phyloP scores from a whole-genome alignment of 2,797 vertebrate genomes.

The Acridotheres tristis region DNA sequence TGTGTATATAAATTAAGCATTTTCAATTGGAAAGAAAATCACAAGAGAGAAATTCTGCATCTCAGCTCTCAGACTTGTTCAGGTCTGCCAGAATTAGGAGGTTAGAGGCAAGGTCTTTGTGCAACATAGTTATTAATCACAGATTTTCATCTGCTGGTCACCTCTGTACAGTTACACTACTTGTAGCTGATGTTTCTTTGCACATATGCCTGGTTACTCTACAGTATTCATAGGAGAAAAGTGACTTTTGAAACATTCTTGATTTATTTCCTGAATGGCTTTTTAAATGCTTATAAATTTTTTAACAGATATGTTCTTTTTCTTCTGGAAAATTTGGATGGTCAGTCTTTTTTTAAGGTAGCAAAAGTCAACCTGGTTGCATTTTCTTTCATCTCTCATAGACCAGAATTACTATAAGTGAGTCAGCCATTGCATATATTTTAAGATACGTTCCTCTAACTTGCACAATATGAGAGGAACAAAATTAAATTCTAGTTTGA shows the following conservation, averaged over 20 bases:
- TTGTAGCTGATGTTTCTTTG: background rate
- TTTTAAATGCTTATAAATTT: background rate
- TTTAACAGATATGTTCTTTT: background rate
- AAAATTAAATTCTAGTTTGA: background rate
- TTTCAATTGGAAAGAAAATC: background rate
- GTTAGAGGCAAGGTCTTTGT: background rate
- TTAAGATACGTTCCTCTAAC: background rate
- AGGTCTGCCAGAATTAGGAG: background rate
- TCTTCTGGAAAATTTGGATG: background rate
- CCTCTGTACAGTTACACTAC: background rate
- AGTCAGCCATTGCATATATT: background rate
- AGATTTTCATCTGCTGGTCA: background rate
- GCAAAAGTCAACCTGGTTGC: background rate
- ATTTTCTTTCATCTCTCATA: background rate
- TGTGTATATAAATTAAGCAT: background rate
- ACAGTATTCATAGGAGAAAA: background rate
- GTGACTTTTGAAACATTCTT: background rate
- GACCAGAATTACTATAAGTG: background rate
- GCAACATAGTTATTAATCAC: background rate
- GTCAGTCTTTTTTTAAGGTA: background rate
- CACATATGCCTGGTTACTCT: background rate
- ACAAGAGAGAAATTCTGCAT: background rate
- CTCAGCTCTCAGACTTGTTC: background rate
- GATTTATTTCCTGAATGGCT: background rate
- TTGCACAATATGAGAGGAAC: background rate